Evolutionary conservation across 2,888 invertebrate species (phyloP).

Genomic region (Cyclophora punctaria): DNA sequence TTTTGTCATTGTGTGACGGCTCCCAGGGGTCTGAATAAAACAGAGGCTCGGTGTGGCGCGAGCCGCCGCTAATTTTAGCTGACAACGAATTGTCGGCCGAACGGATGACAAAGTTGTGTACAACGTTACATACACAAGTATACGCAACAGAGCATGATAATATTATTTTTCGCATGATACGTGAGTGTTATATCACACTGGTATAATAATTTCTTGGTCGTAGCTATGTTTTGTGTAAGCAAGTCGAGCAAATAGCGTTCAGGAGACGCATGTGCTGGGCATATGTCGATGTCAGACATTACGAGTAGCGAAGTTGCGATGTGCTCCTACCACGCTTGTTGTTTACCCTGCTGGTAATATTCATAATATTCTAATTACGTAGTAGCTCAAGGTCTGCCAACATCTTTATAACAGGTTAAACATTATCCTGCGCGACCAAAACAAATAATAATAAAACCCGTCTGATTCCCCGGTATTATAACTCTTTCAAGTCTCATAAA

Average conservation of each 20-base stretch:
- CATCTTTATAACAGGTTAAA: too few species aligned
- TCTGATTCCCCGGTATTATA: conserved; percentile 65
- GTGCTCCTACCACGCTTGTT: too few species aligned
- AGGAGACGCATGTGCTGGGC: conserved; percentile 40
- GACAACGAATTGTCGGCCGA: conserved; percentile 44
- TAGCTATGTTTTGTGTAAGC: conserved; percentile 17
- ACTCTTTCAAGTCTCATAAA: conserved; percentile 62
- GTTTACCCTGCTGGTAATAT: too few species aligned
- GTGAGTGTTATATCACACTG: conserved; percentile 1
- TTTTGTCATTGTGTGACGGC: conserved; percentile 55
- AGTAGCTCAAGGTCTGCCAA: too few species aligned
- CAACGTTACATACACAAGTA: conserved; percentile 8
- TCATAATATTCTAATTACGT: too few species aligned
- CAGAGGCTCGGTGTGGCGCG: conserved; percentile 49
- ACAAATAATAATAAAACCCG: conserved; percentile 58
- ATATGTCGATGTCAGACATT: conserved; percentile 42
- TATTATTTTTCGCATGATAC: conserved; percentile 8
- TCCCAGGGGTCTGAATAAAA: conserved; percentile 65
- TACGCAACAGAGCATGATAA: conserved; percentile 3
- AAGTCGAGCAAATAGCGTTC: conserved; percentile 30
- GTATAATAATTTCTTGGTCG: conserved; percentile 4
- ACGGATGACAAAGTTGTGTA: conserved; percentile 37
- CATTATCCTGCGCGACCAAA: too few species aligned
- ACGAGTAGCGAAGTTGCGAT: too few species aligned
- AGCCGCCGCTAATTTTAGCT: conserved; percentile 53